Conservation (phyloP, 2,113 vertebrate species). For the Petrocephalus zakoni region DNA sequence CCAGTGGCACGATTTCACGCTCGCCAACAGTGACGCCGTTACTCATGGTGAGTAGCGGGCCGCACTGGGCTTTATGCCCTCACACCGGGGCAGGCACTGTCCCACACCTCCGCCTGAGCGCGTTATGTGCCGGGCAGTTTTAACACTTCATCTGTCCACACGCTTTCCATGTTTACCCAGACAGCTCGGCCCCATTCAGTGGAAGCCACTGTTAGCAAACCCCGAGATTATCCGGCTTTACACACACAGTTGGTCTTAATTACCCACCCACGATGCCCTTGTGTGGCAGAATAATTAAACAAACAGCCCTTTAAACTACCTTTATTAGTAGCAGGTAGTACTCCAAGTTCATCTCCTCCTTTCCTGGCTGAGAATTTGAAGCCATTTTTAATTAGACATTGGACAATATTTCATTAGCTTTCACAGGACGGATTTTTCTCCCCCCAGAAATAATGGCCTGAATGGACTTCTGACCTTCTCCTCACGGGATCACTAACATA, state of each 20-base stretch:
- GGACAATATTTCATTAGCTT: neutral
- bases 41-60: too few relatives aligned
- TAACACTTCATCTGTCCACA: neutral
- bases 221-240: neutral
- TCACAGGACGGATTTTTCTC: neutral
- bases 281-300: neutral
- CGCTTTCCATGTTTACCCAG: neutral
- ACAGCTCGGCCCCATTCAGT: neutral
- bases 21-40: neutral
- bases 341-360: neutral
- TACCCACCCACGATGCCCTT: neutral
- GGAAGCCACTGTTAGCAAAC: neutral
- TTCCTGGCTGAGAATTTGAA: neutral
- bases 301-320: neutral
- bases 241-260: neutral
- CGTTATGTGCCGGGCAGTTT: neutral
- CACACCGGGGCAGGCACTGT: neutral
- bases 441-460: neutral
- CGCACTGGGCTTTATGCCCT: neutral
- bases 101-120: neutral
- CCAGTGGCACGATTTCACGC: neutral
- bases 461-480: neutral
- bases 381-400: neutral
- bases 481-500: neutral
- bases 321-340: neutral